Evolutionary conservation across 2,888 invertebrate genomes (phyloP).

Genomic region (Himalopsyche kuldschensis): DNA sequence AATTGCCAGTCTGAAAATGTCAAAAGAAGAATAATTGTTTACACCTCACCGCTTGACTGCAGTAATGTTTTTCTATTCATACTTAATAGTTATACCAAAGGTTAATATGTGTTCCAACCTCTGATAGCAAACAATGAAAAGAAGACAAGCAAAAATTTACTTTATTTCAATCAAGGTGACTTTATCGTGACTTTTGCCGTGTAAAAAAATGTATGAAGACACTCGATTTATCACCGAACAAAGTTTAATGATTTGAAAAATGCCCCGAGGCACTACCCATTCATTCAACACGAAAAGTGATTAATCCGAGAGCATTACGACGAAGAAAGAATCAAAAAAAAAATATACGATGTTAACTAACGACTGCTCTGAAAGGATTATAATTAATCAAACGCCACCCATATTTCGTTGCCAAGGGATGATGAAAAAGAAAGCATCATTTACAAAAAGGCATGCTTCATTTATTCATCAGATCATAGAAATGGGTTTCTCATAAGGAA

Average conservation of each 20-base stretch:
- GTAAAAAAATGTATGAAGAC: background rate
- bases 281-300: background rate
- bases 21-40: too few relatives aligned
- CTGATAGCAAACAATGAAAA: too few relatives aligned
- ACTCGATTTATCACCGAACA: background rate
- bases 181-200: background rate
- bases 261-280: background rate
- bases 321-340: background rate
- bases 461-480: background rate
- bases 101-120: too few relatives aligned
- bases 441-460: background rate
- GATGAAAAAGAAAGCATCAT: background rate
- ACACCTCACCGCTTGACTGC: too few relatives aligned
- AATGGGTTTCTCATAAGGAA: background rate
- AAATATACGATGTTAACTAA: background rate
- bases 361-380: background rate
- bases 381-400: background rate
- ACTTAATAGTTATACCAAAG: too few relatives aligned
- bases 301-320: background rate
- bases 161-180: background rate
- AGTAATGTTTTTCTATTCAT: too few relatives aligned
- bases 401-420: background rate
- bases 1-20: too few relatives aligned
- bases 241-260: background rate
- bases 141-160: too few relatives aligned